Conservation (phyloP, 2,888 invertebrate species). For the Lycia hirtaria region DNA sequence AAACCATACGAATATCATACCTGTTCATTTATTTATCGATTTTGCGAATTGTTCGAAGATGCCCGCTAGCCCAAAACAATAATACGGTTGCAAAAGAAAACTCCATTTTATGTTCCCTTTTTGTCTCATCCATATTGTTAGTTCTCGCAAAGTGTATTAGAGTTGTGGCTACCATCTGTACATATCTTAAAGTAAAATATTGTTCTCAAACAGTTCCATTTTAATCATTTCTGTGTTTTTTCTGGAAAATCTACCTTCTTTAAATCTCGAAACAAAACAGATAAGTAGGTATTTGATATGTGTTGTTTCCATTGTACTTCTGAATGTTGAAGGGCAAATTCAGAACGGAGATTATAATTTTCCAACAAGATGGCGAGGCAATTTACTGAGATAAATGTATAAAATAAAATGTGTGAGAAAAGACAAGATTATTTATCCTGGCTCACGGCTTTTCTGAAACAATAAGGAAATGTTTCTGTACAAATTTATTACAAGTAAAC, state of each 20-base stretch:
- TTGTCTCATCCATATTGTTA: neutral
- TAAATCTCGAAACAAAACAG: neutral
- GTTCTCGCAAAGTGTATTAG: slow-evolving; percentile 10
- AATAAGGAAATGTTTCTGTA: neutral
- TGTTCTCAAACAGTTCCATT: neutral
- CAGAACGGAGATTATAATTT: slow-evolving; percentile 2
- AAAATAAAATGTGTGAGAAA: neutral
- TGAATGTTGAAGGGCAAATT: neutral
- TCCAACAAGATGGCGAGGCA: neutral
- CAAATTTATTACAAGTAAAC: too few species aligned
- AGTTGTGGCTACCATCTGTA: neutral
- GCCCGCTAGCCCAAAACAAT: too few species aligned
- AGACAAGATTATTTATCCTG: neutral
- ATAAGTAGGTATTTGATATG: neutral
- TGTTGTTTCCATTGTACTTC: slow-evolving; percentile 2
- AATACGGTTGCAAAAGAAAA: too few species aligned
- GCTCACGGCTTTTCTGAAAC: neutral
- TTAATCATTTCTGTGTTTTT: neutral
- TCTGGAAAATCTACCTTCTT: neutral
- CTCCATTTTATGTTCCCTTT: slow-evolving; percentile 16
- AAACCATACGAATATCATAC: too few species aligned
- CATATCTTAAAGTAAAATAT: slow-evolving; percentile 2
- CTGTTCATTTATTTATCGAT: too few species aligned
- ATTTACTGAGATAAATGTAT: neutral
- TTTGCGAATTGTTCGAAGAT: too few species aligned